These are phyloP conservation scores for Mesoclemmys tuberculata DNA, from an alignment of 2,113 vertebrate genomes.

Conservation along the genomic window DNA sequence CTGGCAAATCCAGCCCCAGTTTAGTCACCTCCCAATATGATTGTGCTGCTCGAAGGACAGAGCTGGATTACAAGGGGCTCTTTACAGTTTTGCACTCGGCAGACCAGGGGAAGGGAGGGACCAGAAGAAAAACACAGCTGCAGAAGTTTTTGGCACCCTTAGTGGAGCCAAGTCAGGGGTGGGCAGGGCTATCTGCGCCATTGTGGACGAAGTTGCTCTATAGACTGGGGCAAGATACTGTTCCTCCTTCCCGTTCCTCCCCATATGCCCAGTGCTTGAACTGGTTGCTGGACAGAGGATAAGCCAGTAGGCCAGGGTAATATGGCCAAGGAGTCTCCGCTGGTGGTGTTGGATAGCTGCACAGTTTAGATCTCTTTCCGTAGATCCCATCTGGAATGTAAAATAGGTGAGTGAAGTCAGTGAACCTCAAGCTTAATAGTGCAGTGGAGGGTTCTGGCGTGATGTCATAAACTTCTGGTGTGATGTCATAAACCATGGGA, in stretches of 20 bases:
- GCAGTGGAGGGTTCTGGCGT: neutral
- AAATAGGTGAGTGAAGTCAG: neutral
- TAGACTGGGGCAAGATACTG: neutral
- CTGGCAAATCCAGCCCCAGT: neutral
- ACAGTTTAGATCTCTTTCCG: neutral
- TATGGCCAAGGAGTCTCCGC: neutral
- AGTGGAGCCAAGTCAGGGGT: neutral
- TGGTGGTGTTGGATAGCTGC: neutral
- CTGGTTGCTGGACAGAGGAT: neutral
- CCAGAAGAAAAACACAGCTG: neutral
- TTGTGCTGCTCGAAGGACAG: neutral
- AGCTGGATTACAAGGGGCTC: neutral
- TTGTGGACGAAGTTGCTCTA: neutral
- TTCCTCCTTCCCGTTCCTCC: rapidly evolving
- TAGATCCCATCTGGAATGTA: neutral
- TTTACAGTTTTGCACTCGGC: neutral
- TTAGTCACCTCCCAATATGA: neutral
- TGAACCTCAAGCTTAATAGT: neutral
- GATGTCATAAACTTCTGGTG: neutral
- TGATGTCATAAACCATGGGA: neutral
- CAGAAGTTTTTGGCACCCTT: neutral
- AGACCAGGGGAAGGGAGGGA: neutral
- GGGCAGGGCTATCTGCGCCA: neutral
- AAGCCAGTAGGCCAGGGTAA: neutral
- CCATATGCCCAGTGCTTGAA: rapidly evolving